Base-by-base conservation (phyloP, 2,113 vertebrate genomes). In the Sprattus sprattus region DNA sequence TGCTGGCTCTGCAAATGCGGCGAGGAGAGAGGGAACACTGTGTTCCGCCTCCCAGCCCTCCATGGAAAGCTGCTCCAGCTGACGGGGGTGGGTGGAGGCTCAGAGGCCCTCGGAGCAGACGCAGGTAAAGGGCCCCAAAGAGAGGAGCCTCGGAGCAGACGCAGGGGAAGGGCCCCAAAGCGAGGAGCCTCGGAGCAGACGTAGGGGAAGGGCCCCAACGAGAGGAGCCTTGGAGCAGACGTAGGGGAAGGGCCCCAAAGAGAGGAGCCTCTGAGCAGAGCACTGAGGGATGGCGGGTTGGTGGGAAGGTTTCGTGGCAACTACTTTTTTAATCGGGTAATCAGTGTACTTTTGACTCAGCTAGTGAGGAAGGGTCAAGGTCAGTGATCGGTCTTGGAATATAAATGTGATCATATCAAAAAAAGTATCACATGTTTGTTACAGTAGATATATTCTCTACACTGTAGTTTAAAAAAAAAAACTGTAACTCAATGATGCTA, bases 1-100 rank as follows among this genome's bases (percentile, higher is more conserved):
- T 75, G 52, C 78, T 45, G 60, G 54, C n/a, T 64, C 57, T 3
- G 18, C 52, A 54, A 2, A 50, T 44, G 32, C 16, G 44, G 39
- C 39, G 81, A 46, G 22, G 85, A 18, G 83, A 15, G 25, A 75
- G 64, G 32, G 83, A 82, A 6, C 44, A 52, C 25, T 81, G 47
- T 84, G 81, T 9, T 82, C 52, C 52, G n/a, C n/a, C 1, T 18
- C 13, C 80, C 64, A 22, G 22, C 2, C 5, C 15, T 80, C 83
- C 0, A 45, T 20, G 46, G 50, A 78, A 81, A 82, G 81, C n/a
- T 18, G 46, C 28, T 22, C 6, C 11, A 71, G 44, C 81, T 44
- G 45, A 52, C 46, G 75, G 18, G 15, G 44, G 13, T 7, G 60
- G 22, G 7, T 3, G n/a, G n/a, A n/a, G n/a, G 45, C 25, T 44